phyloP scores from a whole-genome alignment of 2,888 invertebrate species.

The Gymnoscelis rufifasciata region DNA sequence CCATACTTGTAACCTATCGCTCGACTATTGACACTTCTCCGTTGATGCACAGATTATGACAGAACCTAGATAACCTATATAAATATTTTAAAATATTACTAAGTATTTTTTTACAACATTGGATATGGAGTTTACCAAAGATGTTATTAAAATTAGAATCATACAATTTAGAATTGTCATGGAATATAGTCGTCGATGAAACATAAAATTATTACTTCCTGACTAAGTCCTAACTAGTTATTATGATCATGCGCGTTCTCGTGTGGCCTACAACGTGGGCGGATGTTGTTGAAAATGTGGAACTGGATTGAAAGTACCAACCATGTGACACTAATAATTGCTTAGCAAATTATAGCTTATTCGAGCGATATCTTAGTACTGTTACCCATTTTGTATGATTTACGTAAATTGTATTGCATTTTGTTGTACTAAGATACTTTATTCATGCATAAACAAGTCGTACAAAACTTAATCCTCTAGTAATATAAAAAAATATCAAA shows the following conservation, averaged over 20 bases:
- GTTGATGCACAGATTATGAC: not conserved
- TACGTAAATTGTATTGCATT: no score
- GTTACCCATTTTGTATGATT: no score
- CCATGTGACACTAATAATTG: not conserved
- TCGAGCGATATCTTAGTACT: no score
- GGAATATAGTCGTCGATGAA: not conserved
- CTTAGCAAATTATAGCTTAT: no score
- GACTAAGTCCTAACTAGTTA: not conserved
- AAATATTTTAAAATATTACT: not conserved
- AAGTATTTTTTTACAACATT: no score
- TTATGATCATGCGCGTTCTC: not conserved
- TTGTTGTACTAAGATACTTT: no score
- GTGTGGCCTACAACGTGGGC: slow-evolving; percentile 1
- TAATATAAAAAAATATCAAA: no score
- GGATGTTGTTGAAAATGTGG: slow-evolving; percentile 2
- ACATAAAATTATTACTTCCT: slow-evolving; percentile 1
- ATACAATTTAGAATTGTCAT: not conserved
- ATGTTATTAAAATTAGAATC: no score
- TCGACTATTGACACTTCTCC: not conserved
- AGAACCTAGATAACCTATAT: not conserved
- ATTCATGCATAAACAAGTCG: no score
- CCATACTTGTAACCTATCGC: slow-evolving; percentile 1
- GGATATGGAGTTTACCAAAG: no score
- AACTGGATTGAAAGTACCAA: slow-evolving; percentile 1
- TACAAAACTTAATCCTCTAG: no score